These are phyloP conservation scores for Merluccius polli DNA, from an alignment of 2,797 vertebrate species.

Conservation along the genomic window DNA sequence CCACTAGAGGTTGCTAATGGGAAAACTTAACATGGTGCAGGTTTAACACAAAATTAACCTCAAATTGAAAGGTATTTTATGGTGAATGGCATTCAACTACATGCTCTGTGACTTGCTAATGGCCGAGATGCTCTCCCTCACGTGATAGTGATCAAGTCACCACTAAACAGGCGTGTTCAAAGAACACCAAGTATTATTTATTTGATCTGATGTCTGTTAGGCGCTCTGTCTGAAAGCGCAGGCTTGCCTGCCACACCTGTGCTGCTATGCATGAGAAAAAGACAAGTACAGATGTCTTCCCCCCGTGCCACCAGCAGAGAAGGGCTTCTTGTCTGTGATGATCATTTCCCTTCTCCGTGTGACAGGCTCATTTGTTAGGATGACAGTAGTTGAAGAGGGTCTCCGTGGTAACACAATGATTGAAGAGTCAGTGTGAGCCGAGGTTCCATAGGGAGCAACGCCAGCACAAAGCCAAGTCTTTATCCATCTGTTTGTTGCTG, in stretches of 20 bases:
- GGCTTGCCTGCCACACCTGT: conserved; percentile 18
- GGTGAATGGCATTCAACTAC: neutral
- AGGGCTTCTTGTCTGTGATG: conserved; percentile 42
- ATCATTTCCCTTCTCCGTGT: conserved; percentile 53
- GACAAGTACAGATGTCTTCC: conserved; percentile 28
- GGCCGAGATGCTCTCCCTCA: neutral
- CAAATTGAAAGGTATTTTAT: neutral
- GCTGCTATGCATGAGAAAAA: conserved; percentile 9
- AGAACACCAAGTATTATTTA: conserved; percentile 5
- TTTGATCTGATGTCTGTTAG: neutral
- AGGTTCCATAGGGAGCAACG: conserved; percentile 55
- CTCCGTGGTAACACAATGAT: conserved; percentile 58
- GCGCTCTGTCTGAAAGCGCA: neutral
- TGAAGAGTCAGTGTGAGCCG: conserved; percentile 54
- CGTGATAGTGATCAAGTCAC: neutral
- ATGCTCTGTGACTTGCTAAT: neutral
- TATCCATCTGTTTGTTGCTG: conserved; percentile 42
- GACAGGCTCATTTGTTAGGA: conserved; percentile 65
- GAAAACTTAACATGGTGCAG: neutral
- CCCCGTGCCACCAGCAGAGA: conserved; percentile 18
- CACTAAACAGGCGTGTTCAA: conserved; percentile 37
- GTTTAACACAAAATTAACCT: neutral
- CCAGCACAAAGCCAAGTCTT: conserved; percentile 44
- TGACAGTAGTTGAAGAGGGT: conserved; percentile 59
- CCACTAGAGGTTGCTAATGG: neutral